These are phyloP conservation scores for Sebastes fasciatus DNA, from an alignment of 2,113 vertebrate species.

Conservation along the genomic window DNA sequence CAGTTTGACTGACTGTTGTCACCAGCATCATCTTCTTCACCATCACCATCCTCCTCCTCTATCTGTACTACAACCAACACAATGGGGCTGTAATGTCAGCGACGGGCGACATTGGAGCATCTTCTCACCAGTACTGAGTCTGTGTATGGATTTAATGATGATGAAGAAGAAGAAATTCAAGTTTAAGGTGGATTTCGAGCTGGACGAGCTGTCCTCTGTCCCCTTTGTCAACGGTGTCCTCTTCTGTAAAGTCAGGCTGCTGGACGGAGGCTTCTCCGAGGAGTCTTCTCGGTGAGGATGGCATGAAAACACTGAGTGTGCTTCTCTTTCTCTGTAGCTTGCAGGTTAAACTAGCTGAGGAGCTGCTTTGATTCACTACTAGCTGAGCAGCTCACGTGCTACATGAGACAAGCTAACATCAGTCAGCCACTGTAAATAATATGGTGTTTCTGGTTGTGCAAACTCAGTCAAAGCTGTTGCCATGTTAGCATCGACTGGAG, in stretches of 20 bases:
- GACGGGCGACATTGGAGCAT: conserved; percentile 25
- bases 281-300: conserved; percentile 91
- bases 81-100: conserved; percentile 65
- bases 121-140: conserved; percentile 12
- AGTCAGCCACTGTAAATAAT: too few species aligned
- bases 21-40: conserved; percentile 1
- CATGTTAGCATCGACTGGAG: too few species aligned
- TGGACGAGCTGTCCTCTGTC: conserved; percentile 97
- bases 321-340: too few species aligned
- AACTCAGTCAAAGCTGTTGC: too few species aligned
- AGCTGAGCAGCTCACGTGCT: too few species aligned
- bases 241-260: conserved; percentile 96
- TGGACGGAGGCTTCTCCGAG: conserved; percentile 94
- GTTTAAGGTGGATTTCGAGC: conserved; percentile 95
- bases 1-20: conserved; percentile 25
- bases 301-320: too few species aligned
- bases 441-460: too few species aligned
- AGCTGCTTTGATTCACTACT: too few species aligned
- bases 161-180: conserved; percentile 99
- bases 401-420: too few species aligned
- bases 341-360: too few species aligned
- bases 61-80: conserved; percentile 15
- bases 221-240: conserved; percentile 97
- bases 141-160: conserved; percentile 90
- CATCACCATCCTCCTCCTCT: conserved; percentile 47